Evolutionary conservation across 2,113 vertebrate genomes (phyloP).

Genomic region (Phaethornis superciliosus): DNA sequence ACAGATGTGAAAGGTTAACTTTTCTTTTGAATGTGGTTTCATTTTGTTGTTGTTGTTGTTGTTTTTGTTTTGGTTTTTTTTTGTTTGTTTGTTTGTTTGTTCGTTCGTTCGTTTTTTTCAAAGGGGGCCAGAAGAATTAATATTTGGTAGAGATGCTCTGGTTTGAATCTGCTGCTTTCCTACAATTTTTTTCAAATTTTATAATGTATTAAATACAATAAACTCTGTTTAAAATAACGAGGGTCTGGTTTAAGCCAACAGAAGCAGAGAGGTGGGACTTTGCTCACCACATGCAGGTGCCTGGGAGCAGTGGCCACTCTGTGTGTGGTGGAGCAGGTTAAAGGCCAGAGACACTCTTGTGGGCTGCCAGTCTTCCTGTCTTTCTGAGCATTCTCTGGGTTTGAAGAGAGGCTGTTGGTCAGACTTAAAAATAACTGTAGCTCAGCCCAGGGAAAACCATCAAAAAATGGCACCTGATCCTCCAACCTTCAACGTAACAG

Average conservation of each 20-base stretch:
- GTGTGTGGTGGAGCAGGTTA: not conserved
- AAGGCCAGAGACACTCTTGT: not conserved
- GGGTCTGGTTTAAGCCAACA: conserved; percentile 67
- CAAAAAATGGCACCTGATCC: conserved; percentile 2
- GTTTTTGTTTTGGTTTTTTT: not conserved
- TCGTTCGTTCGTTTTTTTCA: conserved; percentile 53
- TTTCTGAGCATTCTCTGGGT: not conserved
- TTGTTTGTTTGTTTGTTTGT: conserved; percentile 24
- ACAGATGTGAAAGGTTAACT: conserved; percentile 72
- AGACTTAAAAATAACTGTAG: conserved; percentile 24
- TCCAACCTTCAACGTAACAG: not conserved
- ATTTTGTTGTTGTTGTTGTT: conserved; percentile 42
- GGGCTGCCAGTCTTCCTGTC: not conserved
- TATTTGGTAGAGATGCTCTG: conserved; percentile 78
- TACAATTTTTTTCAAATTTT: conserved; percentile 81
- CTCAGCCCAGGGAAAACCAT: conserved; percentile 24
- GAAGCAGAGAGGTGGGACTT: conserved; percentile 2
- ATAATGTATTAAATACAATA: conserved; percentile 85
- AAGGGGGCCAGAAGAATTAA: conserved; percentile 80
- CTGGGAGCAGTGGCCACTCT: not conserved
- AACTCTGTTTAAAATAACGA: conserved; percentile 79
- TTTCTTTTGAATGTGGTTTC: conserved; percentile 65
- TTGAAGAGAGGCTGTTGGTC: conserved; percentile 9
- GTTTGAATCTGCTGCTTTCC: conserved; percentile 82
- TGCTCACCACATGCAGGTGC: not conserved